These are phyloP conservation scores for Thymelicus sylvestris DNA, from an alignment of 2,888 invertebrate genomes.

Conservation along the genomic window DNA sequence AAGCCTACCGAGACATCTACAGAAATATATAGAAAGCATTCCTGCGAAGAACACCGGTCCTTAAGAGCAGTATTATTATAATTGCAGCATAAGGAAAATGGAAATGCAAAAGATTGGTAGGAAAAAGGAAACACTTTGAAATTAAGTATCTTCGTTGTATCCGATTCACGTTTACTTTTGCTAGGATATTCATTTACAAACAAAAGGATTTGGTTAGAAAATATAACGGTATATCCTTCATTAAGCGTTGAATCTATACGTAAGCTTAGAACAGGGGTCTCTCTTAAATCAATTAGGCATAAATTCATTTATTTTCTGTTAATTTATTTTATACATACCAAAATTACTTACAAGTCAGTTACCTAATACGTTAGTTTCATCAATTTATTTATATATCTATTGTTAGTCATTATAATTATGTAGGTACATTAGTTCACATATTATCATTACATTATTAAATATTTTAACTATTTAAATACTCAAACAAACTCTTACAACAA, in stretches of 20 bases:
- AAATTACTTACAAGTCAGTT: too few relatives aligned
- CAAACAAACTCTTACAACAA: too few relatives aligned
- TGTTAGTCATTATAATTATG: too few relatives aligned
- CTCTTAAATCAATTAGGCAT: constrained; percentile 20
- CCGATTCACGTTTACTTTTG: neutral
- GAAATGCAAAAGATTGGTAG: neutral
- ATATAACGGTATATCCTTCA: neutral
- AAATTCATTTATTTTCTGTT: neutral
- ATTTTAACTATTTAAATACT: too few relatives aligned
- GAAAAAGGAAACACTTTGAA: neutral
- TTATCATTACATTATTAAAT: too few relatives aligned
- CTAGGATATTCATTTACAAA: neutral
- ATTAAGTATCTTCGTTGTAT: neutral
- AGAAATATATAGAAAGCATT: neutral
- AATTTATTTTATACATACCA: too few relatives aligned
- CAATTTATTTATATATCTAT: too few relatives aligned
- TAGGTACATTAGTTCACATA: too few relatives aligned
- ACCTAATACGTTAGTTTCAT: too few relatives aligned
- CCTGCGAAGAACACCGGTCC: neutral
- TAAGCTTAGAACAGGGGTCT: neutral
- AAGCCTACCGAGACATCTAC: neutral
- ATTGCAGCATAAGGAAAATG: neutral
- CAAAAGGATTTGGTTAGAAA: neutral
- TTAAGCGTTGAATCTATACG: neutral
- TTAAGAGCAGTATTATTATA: neutral